Percentiles rank a stretch among this genome's conserved stretches.
These are phyloP conservation scores for Paracanthobrama guichenoti DNA, from an alignment of 2,113 vertebrate species.

Conservation along the genomic window DNA sequence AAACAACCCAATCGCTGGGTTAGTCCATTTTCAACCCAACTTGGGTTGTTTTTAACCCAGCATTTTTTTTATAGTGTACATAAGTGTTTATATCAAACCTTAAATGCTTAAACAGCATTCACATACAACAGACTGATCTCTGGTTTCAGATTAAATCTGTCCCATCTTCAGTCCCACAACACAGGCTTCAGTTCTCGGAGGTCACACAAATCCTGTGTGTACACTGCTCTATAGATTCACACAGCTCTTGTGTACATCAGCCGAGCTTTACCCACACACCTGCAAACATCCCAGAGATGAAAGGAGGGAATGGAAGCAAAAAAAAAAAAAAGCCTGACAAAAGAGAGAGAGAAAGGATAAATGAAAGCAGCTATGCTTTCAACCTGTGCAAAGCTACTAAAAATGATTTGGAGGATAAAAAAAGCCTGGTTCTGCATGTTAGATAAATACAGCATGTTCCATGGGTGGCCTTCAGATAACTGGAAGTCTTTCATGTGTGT, in stretches of 20 bases:
- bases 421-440: neutral
- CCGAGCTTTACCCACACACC: slow-evolving; percentile 20
- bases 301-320: slow-evolving; percentile 1
- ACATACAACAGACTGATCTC: neutral
- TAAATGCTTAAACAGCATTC: neutral
- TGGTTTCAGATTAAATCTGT: slow-evolving; percentile 8
- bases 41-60: no score
- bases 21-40: no score
- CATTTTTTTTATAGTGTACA: no score
- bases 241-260: slow-evolving; percentile 4
- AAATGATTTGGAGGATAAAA: neutral
- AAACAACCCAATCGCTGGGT: no score
- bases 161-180: slow-evolving; percentile 8
- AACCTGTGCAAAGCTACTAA: slow-evolving; percentile 20
- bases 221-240: slow-evolving; percentile 8
- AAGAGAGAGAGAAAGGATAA: slow-evolving; percentile 1
- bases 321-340: neutral
- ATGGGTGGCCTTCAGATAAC: slow-evolving; percentile 37
- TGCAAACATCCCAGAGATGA: slow-evolving; percentile 34
- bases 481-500: slow-evolving; percentile 41
- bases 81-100: no score
- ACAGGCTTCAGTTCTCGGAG: slow-evolving; percentile 13
- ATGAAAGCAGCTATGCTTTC: slow-evolving; percentile 10
- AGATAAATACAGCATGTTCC: slow-evolving; percentile 36
- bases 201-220: slow-evolving; percentile 11